Conservation (phyloP, 2,888 invertebrate genomes). For the Ichneumoninae sp. region DNA sequence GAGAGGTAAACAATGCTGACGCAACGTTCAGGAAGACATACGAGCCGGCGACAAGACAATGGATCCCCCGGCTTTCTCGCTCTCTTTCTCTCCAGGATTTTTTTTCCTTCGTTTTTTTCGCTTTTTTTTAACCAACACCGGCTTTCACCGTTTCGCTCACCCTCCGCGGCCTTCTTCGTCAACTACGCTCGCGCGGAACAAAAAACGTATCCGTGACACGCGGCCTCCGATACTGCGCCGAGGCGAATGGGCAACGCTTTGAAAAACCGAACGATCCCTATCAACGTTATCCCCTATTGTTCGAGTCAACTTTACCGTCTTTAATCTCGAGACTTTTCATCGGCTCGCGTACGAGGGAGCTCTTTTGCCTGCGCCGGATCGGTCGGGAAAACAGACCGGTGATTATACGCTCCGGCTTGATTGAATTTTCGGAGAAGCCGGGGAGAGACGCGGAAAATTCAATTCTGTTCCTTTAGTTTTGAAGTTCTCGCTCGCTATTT, state of each 20-base stretch:
- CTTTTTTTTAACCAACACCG: constrained; percentile 53
- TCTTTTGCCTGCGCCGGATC: neutral
- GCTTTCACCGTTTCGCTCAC: constrained; percentile 39
- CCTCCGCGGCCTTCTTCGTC: constrained; percentile 45
- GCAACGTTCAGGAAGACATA: constrained; percentile 77
- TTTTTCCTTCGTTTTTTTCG: neutral
- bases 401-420: neutral
- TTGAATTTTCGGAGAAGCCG: neutral
- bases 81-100: constrained; percentile 48
- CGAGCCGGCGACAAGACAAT: constrained; percentile 78
- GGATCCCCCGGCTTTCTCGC: constrained; percentile 70
- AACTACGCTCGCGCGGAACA: constrained; percentile 17
- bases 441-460: neutral
- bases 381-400: neutral
- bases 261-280: constrained; percentile 43
- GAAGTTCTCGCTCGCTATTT: too few relatives aligned
- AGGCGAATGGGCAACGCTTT: constrained; percentile 45
- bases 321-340: constrained; percentile 20
- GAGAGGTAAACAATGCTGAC: constrained; percentile 78
- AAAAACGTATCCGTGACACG: constrained; percentile 36
- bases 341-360: neutral
- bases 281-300: constrained; percentile 31
- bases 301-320: constrained; percentile 1
- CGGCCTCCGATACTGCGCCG: constrained; percentile 7
- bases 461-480: neutral